Percentiles rank a stretch among this genome's conserved stretches.
These are phyloP conservation scores for Ligdia adustata DNA, from an alignment of 2,888 invertebrate genomes.

Conservation along the genomic window DNA sequence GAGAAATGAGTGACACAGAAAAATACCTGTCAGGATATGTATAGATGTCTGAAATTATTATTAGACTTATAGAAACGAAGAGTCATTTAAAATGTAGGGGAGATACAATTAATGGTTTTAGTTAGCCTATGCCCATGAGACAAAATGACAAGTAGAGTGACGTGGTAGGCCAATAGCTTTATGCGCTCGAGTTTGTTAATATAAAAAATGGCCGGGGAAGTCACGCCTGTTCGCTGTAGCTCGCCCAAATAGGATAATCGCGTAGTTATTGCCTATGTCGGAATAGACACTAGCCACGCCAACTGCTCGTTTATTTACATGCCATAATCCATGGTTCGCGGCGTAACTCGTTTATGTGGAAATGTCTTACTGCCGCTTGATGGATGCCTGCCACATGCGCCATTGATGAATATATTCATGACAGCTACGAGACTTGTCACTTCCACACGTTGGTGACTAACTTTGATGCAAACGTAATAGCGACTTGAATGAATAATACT, in stretches of 20 bases:
- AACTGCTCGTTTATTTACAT: constrained; percentile 78
- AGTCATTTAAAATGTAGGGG: too few species aligned
- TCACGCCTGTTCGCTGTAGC: constrained; percentile 71
- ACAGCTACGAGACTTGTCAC: constrained; percentile 26
- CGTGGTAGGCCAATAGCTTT: too few species aligned
- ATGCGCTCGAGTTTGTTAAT: constrained; percentile 57
- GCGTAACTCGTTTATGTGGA: constrained; percentile 65
- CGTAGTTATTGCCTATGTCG: constrained; percentile 70
- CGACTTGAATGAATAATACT: too few species aligned
- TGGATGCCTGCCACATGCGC: constrained; percentile 44
- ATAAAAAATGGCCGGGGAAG: constrained; percentile 62
- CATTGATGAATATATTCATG: constrained; percentile 39
- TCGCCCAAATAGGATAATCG: constrained; percentile 76
- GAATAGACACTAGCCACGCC: constrained; percentile 79
- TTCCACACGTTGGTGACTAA: constrained; percentile 13
- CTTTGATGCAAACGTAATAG: too few species aligned
- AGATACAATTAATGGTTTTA: too few species aligned
- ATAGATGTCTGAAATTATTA: too few species aligned
- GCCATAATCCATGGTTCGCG: constrained; percentile 56
- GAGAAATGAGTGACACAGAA: too few species aligned
- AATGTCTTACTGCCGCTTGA: constrained; percentile 50
- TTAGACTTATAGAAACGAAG: too few species aligned
- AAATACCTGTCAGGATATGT: too few species aligned
- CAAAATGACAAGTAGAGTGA: too few species aligned
- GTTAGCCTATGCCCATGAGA: too few species aligned